Base-by-base conservation (phyloP, 92 coral and sea anemone species). In the Paragorgia papillata region DNA sequence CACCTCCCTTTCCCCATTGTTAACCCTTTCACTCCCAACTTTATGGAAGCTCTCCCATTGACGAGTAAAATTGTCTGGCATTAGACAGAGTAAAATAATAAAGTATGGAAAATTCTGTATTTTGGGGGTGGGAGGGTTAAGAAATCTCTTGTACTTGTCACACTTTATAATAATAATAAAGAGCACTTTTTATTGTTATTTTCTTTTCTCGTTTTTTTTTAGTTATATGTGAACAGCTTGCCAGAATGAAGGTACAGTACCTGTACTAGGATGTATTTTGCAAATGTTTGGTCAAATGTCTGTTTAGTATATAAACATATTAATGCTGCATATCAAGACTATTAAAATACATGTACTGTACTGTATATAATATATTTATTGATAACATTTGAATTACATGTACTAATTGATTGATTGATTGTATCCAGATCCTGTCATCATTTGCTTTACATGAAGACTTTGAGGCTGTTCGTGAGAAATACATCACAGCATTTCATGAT, bases 221-320 rank as follows among this genome's bases (percentile, higher is more conserved):
- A 94, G 98, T 90, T 65, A 76, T 94, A 7, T 94, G 98, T 81
- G 90, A 91, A 61, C 98, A 94, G 87, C 89, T 94, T 28, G 91
- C 90, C 32, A 84, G 76, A 69, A 91, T 94, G 97, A 91, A 94
- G 91, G 98, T 93, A 66, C n/a, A n/a, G n/a, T n/a, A n/a, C n/a
- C n/a, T n/a, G n/a, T n/a, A 57, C 77, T 50, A 56, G n/a, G n/a
- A n/a, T n/a, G n/a, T n/a, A n/a, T n/a, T n/a, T n/a, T n/a, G n/a
- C n/a, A 63, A 26, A 25, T 28, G 8, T 51, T 51, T 58, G 13
- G 31, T 10, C 2, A 26, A 3, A 13, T 17, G 35, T 24, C 49
- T 39, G 17, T 30, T 63, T 7, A 31, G 2, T 63, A 19, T 12
- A 13, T 31, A 37, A 9, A 21, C n/a, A 25, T 26, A 4, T 46